Evolutionary conservation across 2,888 invertebrate genomes (phyloP).

Genomic region (Drosophila demipolita): DNA sequence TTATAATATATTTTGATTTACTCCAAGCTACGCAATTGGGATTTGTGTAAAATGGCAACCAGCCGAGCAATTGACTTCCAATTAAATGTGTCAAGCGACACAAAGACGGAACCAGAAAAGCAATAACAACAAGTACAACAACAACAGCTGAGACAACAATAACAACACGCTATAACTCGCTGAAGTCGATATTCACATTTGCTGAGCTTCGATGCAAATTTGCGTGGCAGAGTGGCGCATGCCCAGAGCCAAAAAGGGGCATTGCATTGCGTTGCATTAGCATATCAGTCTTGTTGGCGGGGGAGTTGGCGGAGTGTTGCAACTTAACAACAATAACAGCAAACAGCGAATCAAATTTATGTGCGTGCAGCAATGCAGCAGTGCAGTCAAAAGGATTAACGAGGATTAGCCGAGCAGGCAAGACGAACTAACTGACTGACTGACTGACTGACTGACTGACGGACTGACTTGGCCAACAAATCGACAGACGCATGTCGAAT

Average conservation of each 20-base stretch:
- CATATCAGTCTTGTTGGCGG: slow-evolving; percentile 55
- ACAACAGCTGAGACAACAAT: slow-evolving; percentile 16
- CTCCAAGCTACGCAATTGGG: neutral
- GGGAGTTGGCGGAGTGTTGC: slow-evolving; percentile 34
- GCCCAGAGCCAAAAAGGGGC: slow-evolving; percentile 32
- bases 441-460: slow-evolving; percentile 21
- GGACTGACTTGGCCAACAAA: slow-evolving; percentile 25
- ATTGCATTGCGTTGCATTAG: slow-evolving; percentile 67
- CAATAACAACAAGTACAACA: slow-evolving; percentile 20
- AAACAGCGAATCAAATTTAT: slow-evolving; percentile 58
- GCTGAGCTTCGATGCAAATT: slow-evolving; percentile 47
- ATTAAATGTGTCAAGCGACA: slow-evolving; percentile 65
- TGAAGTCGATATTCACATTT: slow-evolving; percentile 17
- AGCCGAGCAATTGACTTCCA: slow-evolving; percentile 68
- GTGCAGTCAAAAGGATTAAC: slow-evolving; percentile 67
- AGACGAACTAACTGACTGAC: slow-evolving; percentile 31
- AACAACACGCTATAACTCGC: slow-evolving; percentile 39
- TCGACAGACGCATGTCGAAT: slow-evolving; percentile 57
- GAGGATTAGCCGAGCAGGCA: slow-evolving; percentile 67
- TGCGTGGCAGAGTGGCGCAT: slow-evolving; percentile 58
- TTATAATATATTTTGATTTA: neutral
- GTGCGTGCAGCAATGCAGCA: slow-evolving; percentile 53
- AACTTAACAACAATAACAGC: slow-evolving; percentile 36
- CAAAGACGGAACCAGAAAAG: slow-evolving; percentile 25
- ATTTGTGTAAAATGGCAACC: neutral